Evolutionary conservation across 2,888 invertebrate genomes (phyloP), one percentile per base, ranked within the genome.

Genomic region (Pachycephus smyrnensis): DNA sequence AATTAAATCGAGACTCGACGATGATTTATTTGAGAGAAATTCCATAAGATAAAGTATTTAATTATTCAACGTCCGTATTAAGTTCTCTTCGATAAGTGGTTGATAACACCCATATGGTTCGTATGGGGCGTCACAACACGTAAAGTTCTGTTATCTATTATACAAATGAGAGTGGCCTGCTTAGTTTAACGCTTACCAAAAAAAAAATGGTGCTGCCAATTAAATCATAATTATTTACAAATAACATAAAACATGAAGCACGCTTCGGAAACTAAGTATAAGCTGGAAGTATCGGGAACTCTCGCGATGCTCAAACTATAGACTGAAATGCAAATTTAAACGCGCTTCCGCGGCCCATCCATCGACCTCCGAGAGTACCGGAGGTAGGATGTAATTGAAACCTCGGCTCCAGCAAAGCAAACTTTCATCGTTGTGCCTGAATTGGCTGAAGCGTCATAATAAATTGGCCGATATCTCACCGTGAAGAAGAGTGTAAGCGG

Each of bases 281-380:
- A 12, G 71, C 12, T 33, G 23, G 11, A 32, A 31, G 71, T 71
- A 71, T 33, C 31, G 32, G 6, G 31, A 15, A 33, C 32, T 31
- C 32, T 33, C 32, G 71, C 71, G 71, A 33, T 33, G 71, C 31
- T 32, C 81, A 82, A 80, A 80, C 86, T 78, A 73, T 79, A 76
- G 81, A 80, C 84, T 81, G 80, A 82, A 84, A 86, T 86, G 85
- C 83, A 85, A 86, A 86, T 86, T 86, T 82, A 82, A 85, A 81
- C 80, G 83, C 81, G 82, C 84, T 84, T 84, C 83, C 84, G 79
- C 76, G 80, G 84, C 71, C 32, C 71, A 83, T 85, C 82, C 79
- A 82, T 84, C 82, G 82, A 80, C 82, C 80, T 79, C 81, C 77
- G 80, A 76, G 69, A 71, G 33, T 23, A 71, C 71, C 32, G 31